Conservation (phyloP, 2,797 vertebrate genomes). For the Centropyge bicolor region DNA sequence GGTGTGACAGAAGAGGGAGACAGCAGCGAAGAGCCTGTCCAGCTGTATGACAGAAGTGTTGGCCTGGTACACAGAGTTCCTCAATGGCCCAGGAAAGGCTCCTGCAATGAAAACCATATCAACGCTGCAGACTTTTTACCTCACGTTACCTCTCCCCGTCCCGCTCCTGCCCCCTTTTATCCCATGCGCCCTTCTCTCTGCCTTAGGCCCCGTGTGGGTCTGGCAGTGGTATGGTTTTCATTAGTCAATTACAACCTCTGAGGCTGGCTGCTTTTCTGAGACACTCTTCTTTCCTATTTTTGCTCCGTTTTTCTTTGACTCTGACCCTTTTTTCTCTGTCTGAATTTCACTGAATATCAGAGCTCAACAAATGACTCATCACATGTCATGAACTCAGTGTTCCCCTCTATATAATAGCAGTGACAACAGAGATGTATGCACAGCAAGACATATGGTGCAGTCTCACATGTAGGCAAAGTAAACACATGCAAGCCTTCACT, state of each 20-base stretch:
- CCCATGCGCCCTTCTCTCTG: constrained; percentile 9
- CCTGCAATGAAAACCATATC: constrained; percentile 64
- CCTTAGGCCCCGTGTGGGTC: constrained; percentile 30
- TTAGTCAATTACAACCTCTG: constrained; percentile 59
- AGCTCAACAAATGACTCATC: constrained; percentile 13
- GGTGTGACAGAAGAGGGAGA: constrained; percentile 60
- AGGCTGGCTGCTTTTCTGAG: constrained; percentile 35
- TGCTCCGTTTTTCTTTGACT: constrained; percentile 16
- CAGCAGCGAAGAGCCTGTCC: constrained; percentile 42
- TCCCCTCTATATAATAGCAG: constrained; percentile 1
- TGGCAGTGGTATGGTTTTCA: constrained; percentile 52
- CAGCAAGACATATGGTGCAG: constrained; percentile 50
- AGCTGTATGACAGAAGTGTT: constrained; percentile 64
- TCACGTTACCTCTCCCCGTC: constrained; percentile 51
- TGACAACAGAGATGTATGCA: constrained; percentile 20
- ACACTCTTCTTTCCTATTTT: constrained; percentile 36
- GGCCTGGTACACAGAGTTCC: constrained; percentile 30
- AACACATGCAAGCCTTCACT: constrained; percentile 59
- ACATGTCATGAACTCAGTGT: constrained; percentile 14
- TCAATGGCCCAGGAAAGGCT: constrained; percentile 50
- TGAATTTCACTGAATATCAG: too few species aligned
- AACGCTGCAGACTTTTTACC: constrained; percentile 54
- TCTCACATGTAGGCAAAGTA: constrained; percentile 49
- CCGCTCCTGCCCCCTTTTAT: constrained; percentile 21
- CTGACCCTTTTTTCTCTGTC: constrained; percentile 2